Percentiles rank a stretch among this genome's conserved stretches.
Evolutionary conservation across 2,113 vertebrate genomes (phyloP).

Genomic region (Thinocorus orbignyianus): DNA sequence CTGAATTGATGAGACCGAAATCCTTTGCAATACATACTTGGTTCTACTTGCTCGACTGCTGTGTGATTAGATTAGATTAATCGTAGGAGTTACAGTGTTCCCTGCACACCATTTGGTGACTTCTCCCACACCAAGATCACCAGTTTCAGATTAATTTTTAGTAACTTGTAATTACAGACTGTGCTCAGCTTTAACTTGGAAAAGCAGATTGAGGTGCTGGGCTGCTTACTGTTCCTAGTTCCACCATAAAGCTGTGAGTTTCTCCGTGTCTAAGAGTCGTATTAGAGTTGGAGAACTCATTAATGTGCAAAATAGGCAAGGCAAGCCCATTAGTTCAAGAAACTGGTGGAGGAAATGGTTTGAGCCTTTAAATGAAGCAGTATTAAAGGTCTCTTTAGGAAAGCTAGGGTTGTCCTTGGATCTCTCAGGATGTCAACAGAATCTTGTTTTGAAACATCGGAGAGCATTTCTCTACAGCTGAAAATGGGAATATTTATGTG

Average conservation of each 20-base stretch:
- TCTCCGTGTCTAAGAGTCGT: not conserved
- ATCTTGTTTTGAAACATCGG: not conserved
- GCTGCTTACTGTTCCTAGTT: fast-evolving
- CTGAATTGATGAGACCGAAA: fast-evolving
- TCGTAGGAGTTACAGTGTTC: not conserved
- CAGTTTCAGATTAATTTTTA: not conserved
- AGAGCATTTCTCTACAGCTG: not conserved
- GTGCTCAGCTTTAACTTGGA: not conserved
- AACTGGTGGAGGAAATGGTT: not conserved
- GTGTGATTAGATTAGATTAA: not conserved
- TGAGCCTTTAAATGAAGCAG: not conserved
- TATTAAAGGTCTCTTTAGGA: not conserved
- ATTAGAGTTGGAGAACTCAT: too few relatives aligned
- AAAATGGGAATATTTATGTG: too few relatives aligned
- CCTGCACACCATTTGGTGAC: fast-evolving
- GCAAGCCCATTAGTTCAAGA: not conserved
- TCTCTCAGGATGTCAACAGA: not conserved
- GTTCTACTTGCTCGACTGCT: not conserved
- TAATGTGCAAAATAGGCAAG: not conserved
- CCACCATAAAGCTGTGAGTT: not conserved
- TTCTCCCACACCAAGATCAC: not conserved
- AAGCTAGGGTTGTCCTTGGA: not conserved
- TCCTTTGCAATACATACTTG: fast-evolving
- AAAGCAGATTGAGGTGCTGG: not conserved
- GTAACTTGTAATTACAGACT: not conserved